phyloP scores from a whole-genome alignment of 1,140 invertebrate genomes.

The Drosophila ercepeae region DNA sequence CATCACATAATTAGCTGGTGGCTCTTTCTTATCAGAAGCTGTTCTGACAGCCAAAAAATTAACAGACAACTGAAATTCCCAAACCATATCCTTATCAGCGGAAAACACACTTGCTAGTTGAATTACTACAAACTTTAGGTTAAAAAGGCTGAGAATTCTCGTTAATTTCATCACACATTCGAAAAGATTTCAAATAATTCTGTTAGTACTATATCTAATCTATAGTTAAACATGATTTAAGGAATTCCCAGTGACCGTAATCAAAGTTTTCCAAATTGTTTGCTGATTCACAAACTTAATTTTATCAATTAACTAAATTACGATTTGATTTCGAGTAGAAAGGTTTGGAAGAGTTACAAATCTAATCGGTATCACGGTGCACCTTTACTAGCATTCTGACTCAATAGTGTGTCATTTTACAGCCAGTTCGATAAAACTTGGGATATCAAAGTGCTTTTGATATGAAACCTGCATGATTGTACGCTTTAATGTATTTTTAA shows the following conservation, averaged over 20 bases:
- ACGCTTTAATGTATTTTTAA: neutral
- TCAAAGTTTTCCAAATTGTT: neutral
- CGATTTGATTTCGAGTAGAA: neutral
- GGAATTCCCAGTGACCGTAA: neutral
- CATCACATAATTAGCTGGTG: constrained; percentile 42
- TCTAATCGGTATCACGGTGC: neutral
- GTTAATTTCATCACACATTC: neutral
- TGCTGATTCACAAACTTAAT: too few relatives aligned
- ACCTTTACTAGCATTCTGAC: constrained; percentile 7
- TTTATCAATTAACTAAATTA: too few relatives aligned
- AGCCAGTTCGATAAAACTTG: neutral
- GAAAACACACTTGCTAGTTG: constrained; percentile 2
- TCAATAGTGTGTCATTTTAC: constrained; percentile 2
- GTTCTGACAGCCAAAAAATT: constrained; percentile 26
- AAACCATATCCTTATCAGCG: constrained; percentile 12
- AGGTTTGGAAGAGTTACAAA: neutral
- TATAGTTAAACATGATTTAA: neutral
- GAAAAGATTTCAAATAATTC: neutral
- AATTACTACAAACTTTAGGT: neutral
- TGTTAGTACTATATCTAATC: neutral
- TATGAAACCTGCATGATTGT: neutral
- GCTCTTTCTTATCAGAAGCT: constrained; percentile 18
- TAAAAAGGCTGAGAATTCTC: neutral
- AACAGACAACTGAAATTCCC: constrained; percentile 11
- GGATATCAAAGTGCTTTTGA: constrained; percentile 7